Conservation (phyloP, 2,797 vertebrate species). For the Nannoperca australis region DNA sequence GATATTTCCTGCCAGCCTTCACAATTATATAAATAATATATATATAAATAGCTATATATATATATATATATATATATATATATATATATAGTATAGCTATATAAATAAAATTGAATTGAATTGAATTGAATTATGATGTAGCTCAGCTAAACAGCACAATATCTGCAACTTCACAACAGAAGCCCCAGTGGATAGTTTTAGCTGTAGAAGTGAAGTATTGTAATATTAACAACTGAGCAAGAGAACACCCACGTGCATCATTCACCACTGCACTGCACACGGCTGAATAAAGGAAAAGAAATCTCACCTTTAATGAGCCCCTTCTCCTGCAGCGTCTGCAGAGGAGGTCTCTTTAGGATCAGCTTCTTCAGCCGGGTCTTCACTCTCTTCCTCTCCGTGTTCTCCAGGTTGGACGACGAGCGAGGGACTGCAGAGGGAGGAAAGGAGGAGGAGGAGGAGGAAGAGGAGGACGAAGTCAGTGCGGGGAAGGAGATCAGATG, state of each 20-base stretch:
- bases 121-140: no score
- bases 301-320: slow-evolving; percentile 90
- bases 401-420: slow-evolving; percentile 86
- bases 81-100: no score
- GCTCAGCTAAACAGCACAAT: slow-evolving; percentile 30
- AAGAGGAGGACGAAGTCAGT: slow-evolving; percentile 64
- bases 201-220: neutral
- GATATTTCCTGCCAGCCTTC: slow-evolving; percentile 54
- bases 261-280: neutral
- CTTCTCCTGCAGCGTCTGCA: slow-evolving; percentile 93
- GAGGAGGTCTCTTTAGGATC: slow-evolving; percentile 90
- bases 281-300: slow-evolving; percentile 41
- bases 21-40: no score
- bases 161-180: slow-evolving; percentile 14
- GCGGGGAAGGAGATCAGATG: slow-evolving; percentile 69
- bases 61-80: no score
- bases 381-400: slow-evolving; percentile 89
- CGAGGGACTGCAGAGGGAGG: slow-evolving; percentile 80
- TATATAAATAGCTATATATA: no score
- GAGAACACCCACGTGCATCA: neutral
- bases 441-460: slow-evolving; percentile 46
- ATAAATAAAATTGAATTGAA: no score
- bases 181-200: neutral
- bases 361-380: slow-evolving; percentile 91
- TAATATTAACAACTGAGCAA: slow-evolving; percentile 13